Evolutionary conservation across 2,888 invertebrate genomes (phyloP).

Genomic region (Eretmocerus hayati): DNA sequence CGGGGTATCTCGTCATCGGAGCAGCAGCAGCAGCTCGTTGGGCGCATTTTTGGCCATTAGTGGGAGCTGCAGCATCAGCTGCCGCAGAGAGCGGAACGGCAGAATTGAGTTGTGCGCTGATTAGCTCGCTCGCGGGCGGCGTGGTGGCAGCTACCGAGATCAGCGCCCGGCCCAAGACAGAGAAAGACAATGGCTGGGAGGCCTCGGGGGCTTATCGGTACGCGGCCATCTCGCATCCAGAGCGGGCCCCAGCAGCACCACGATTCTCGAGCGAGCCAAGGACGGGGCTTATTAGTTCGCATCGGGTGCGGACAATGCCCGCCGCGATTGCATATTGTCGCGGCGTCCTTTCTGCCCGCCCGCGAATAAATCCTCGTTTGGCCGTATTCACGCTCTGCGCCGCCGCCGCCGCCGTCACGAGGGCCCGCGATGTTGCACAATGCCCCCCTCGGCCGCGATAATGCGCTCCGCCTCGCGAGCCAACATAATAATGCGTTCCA

Average conservation of each 20-base stretch:
- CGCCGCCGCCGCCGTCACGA: too few relatives aligned
- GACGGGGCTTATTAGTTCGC: constrained; percentile 35
- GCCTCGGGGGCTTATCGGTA: too few relatives aligned
- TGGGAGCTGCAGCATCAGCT: background rate
- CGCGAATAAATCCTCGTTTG: constrained; percentile 46
- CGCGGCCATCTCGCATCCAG: constrained; percentile 1
- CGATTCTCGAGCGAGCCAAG: constrained; percentile 15
- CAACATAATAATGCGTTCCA: too few relatives aligned
- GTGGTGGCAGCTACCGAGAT: too few relatives aligned
- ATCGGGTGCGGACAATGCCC: constrained; percentile 42
- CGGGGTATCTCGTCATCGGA: background rate
- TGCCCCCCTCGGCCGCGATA: background rate
- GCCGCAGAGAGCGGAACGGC: background rate
- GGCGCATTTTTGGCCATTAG: constrained; percentile 11
- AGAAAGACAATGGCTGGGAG: background rate
- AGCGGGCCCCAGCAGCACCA: constrained; percentile 25
- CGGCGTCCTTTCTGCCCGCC: constrained; percentile 39
- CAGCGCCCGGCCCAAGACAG: background rate
- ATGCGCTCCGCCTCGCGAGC: too few relatives aligned
- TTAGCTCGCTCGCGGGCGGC: constrained; percentile 7
- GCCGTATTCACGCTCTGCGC: constrained; percentile 37
- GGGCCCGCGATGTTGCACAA: background rate
- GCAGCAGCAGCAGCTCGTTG: background rate
- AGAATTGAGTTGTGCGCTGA: constrained; percentile 21
- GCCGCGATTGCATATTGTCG: constrained; percentile 45